Evolutionary conservation across 2,113 vertebrate genomes (phyloP).

Genomic region (Silurus meridionalis): DNA sequence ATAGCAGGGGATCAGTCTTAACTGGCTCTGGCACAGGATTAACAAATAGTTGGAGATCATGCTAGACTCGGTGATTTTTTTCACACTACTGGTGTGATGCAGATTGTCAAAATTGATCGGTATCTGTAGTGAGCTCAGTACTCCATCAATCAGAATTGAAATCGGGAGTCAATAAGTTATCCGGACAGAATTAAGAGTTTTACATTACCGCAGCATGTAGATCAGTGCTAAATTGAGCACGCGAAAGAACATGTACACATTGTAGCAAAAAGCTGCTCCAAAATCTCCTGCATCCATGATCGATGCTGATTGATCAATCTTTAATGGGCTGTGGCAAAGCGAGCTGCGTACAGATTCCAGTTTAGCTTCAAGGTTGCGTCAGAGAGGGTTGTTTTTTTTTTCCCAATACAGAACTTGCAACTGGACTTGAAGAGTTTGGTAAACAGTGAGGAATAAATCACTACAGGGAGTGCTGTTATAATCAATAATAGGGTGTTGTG

Average conservation of each 20-base stretch:
- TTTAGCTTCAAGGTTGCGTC: neutral
- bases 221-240: neutral
- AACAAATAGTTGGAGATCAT: neutral
- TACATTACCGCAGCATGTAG: slow-evolving; percentile 23
- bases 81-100: neutral
- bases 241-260: neutral
- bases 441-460: neutral
- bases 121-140: too few species aligned
- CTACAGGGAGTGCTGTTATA: neutral
- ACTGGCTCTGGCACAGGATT: neutral
- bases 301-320: slow-evolving; percentile 47
- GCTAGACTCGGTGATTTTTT: neutral
- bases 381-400: neutral
- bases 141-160: slow-evolving; percentile 12
- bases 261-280: neutral
- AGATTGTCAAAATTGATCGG: neutral
- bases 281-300: slow-evolving; percentile 27
- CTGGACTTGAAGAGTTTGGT: neutral
- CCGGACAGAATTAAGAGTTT: slow-evolving; percentile 17
- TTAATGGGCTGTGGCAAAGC: slow-evolving; percentile 26
- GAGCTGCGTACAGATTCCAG: neutral
- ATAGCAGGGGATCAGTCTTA: neutral
- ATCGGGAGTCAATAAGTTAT: slow-evolving; percentile 16
- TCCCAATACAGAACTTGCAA: neutral
- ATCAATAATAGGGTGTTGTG: neutral